Base-by-base conservation (phyloP, 2,113 vertebrate genomes). In the Mola mola region DNA sequence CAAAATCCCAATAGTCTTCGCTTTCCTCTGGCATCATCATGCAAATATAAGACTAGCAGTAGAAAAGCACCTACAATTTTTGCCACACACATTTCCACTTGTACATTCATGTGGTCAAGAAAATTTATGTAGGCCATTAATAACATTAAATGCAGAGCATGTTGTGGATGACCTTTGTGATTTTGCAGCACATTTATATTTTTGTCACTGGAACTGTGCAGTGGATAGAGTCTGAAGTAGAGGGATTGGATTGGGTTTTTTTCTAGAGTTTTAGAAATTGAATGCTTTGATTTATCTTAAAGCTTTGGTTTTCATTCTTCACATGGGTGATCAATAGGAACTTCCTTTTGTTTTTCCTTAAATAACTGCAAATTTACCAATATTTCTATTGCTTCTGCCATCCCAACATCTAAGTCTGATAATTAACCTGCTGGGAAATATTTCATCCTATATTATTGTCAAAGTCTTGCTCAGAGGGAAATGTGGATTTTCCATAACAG, bases 191-290 rank as follows among this genome's bases (percentile, higher is more conserved):
- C 71, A 13, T 37, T 31, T 63, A 8, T 68, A 31, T 62, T 72
- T 64, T 47, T 46, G 5, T 61, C 17, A 47, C 68, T 72, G 65
- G 83, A 85, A 89, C 83, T 85, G 53, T 74, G 47, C 41, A 71
- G 63, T 58, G n/a, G n/a, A n/a, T n/a, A n/a, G n/a, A n/a, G n/a
- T n/a, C n/a, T n/a, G n/a, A n/a, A n/a, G n/a, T n/a, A n/a, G n/a
- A n/a, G n/a, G n/a, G n/a, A n/a, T 53, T 36, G 41, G 19, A 65
- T 40, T 56, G 1, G 41, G 24, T 61, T 50, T n/a, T 51, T 51
- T 61, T 64, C 15, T 51, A 65, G 28, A 22, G 34, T 10, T 25
- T 9, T 9, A 24, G 22, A 12, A 42, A n/a, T 46, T 50, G n/a
- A n/a, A n/a, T n/a, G n/a, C n/a, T n/a, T n/a, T n/a, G n/a, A n/a